Conservation (phyloP, 2,888 invertebrate genomes). For the Elgonia sp. region DNA sequence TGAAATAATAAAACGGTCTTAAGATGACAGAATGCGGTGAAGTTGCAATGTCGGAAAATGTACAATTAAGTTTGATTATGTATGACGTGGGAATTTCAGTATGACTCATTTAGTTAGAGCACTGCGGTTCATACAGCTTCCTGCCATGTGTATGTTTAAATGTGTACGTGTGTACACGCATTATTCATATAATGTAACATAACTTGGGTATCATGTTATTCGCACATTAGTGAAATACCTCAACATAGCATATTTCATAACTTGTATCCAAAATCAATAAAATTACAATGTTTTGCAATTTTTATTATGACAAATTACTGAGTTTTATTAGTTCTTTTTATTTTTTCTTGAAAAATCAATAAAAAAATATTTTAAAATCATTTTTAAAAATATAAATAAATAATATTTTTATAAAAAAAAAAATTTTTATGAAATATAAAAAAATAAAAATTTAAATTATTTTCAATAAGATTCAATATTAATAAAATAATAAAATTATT, state of each 20-base stretch:
- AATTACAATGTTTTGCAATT: too few relatives aligned
- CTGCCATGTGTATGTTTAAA: slow-evolving; percentile 66
- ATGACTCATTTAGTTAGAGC: slow-evolving; percentile 81
- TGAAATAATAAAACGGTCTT: slow-evolving; percentile 54
- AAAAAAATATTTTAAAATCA: slow-evolving; percentile 80
- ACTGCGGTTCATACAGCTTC: slow-evolving; percentile 75
- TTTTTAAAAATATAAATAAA: too few relatives aligned
- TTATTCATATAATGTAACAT: slow-evolving; percentile 24
- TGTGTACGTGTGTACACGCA: slow-evolving; percentile 36
- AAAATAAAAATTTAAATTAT: too few relatives aligned
- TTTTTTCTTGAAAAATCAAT: too few relatives aligned
- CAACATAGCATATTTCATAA: neutral
- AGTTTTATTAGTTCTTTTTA: too few relatives aligned
- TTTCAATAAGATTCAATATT: too few relatives aligned
- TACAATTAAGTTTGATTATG: slow-evolving; percentile 77
- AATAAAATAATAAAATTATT: too few relatives aligned
- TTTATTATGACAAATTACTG: too few relatives aligned
- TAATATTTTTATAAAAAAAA: too few relatives aligned
- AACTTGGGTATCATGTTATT: slow-evolving; percentile 42
- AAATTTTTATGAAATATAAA: too few relatives aligned
- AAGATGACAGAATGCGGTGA: slow-evolving; percentile 52
- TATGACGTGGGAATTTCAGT: slow-evolving; percentile 75
- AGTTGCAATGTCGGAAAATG: slow-evolving; percentile 57
- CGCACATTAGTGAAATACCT: slow-evolving; percentile 34
- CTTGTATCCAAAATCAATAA: neutral